Base-by-base conservation (phyloP, 2,888 invertebrate species). In the Gastrophysa polygoni region DNA sequence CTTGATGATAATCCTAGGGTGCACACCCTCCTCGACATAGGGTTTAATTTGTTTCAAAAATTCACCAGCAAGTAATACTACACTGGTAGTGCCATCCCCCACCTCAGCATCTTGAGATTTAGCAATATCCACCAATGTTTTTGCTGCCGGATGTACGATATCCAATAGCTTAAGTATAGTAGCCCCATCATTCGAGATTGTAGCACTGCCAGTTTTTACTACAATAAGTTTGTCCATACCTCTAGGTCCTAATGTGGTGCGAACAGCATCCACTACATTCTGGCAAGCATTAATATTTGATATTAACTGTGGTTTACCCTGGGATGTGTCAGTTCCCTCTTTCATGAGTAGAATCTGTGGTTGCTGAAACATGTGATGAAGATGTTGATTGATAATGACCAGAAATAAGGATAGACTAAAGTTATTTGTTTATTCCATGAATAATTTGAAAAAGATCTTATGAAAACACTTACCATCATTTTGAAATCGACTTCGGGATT, bases 161-260 rank as follows among this genome's bases (percentile, higher is more conserved):
- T 99, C 98, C 73, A 99, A 80, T n/a, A 97, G 86, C 83, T 98
- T 98, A 88, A 99, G 89, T 67, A 99, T 98, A 0, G 99, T 99
- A 5, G 99, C 99, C 11, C 99, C 99, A 83, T 99, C 99, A 79
- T 99, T 99, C 1, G 98, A 98, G 72, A 99, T 98, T 1, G 97
- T 97, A 0, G 97, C 92, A 79, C 93, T 95, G 61, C 96, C 96
- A 69, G 87, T 86, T 66, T 87, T 86, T 78, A 95, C 93, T 0
- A 99, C 97, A 64, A 99, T 96, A 55, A 99, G 85, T 81, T 99
- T 99, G 83, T 99, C 99, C 97, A 99, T 96, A 68, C 99, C 99
- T 24, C 99, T 89, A 5, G 99, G 99, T 47, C 99, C 99, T 44
- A 99, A 85, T 0, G 99, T 99, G 0, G 99, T 99, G 61, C 98